Evolutionary conservation across 1,140 invertebrate genomes (phyloP).

Genomic region (Trachelipus rathkii): DNA sequence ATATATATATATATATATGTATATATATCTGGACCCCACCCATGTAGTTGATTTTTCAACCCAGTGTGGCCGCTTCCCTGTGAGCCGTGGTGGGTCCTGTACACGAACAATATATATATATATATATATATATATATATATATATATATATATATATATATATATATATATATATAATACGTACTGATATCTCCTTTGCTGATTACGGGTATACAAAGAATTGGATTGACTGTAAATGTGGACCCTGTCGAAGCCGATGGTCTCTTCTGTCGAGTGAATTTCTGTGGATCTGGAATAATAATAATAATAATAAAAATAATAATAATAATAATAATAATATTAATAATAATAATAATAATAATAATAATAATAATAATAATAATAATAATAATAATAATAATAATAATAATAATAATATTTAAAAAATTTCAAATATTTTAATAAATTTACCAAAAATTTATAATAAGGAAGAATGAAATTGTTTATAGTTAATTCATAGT

Average conservation of each 20-base stretch:
- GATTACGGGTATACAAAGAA: slow-evolving; percentile 41
- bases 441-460: too few relatives aligned
- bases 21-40: too few relatives aligned
- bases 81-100: too few relatives aligned
- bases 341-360: background rate
- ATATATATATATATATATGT: too few relatives aligned
- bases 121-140: slow-evolving; percentile 16
- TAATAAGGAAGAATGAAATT: too few relatives aligned
- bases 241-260: slow-evolving; percentile 44
- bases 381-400: background rate
- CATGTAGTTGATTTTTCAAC: too few relatives aligned
- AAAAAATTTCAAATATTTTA: too few relatives aligned
- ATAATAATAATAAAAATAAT: background rate
- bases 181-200: slow-evolving; percentile 35
- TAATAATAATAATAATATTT: too few relatives aligned
- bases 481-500: too few relatives aligned
- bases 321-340: background rate
- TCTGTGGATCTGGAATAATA: slow-evolving; percentile 18
- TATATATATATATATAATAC: slow-evolving; percentile 5
- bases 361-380: background rate
- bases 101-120: slow-evolving; percentile 5
- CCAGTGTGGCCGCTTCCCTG: too few relatives aligned
- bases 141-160: too few relatives aligned
- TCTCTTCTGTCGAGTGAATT: slow-evolving; percentile 65
- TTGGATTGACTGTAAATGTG: slow-evolving; percentile 39